A percentile compares a stretch with the other conserved stretches of the same genome.
phyloP scores from a whole-genome alignment of 2,797 vertebrate species.

The Sebastes itinus region DNA sequence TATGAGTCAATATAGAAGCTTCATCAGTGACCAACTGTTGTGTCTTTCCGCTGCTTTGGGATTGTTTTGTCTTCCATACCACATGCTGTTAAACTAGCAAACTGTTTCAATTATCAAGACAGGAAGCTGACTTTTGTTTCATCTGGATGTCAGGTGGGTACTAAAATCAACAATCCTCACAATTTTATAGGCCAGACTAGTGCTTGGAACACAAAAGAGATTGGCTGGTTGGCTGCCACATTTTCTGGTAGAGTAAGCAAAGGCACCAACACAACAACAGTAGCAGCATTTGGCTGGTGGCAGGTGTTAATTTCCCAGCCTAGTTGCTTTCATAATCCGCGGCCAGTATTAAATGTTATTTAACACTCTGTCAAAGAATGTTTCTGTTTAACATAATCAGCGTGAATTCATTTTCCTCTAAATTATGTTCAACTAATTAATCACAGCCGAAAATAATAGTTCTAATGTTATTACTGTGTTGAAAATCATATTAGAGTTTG shows the following conservation, averaged over 20 bases:
- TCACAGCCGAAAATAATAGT: not conserved
- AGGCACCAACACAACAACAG: constrained; percentile 43
- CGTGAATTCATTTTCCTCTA: constrained; percentile 29
- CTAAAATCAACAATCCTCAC: constrained; percentile 23
- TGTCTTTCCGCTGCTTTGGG: not conserved
- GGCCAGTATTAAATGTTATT: constrained; percentile 46
- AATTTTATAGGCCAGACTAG: constrained; percentile 33
- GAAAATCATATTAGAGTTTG: not conserved
- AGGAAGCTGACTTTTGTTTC: constrained; percentile 24
- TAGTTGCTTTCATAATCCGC: constrained; percentile 42
- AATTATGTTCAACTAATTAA: constrained; percentile 23
- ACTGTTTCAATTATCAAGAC: not conserved
- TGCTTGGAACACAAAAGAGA: constrained; percentile 39
- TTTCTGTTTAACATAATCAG: constrained; percentile 38
- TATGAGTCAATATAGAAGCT: not conserved
- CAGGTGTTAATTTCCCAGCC: constrained; percentile 65
- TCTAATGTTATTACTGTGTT: not conserved
- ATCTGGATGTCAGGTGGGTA: constrained; percentile 16
- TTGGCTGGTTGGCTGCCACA: constrained; percentile 40
- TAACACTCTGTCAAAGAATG: constrained; percentile 44
- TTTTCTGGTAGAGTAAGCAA: constrained; percentile 53
- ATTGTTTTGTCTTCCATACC: constrained; percentile 2
- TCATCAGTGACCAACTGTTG: not conserved
- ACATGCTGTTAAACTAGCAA: not conserved
- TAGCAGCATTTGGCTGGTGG: constrained; percentile 61